phyloP scores from a whole-genome alignment of 2,797 vertebrate genomes.

The Coregonus sp. region DNA sequence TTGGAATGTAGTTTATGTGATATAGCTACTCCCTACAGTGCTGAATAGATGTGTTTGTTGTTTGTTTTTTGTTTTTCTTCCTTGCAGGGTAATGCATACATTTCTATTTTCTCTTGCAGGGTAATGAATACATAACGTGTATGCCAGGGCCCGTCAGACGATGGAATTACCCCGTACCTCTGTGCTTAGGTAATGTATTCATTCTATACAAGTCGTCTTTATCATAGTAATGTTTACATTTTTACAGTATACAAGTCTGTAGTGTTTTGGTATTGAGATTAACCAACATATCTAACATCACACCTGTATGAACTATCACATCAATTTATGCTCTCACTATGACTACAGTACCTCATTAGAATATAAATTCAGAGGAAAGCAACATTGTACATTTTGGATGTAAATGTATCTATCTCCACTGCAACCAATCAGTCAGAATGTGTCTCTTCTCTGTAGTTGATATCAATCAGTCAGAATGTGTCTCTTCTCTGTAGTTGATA shows the following conservation, averaged over 20 bases:
- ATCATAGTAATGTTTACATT: neutral
- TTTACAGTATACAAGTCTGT: neutral
- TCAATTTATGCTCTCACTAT: too few relatives aligned
- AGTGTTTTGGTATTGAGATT: too few relatives aligned
- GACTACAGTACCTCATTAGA: neutral
- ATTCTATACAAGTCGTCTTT: neutral
- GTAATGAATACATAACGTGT: slow-evolving; percentile 96
- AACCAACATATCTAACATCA: too few relatives aligned
- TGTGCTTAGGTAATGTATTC: slow-evolving; percentile 87
- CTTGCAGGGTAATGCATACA: slow-evolving; percentile 68
- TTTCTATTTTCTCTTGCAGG: slow-evolving; percentile 49
- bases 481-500: too few relatives aligned
- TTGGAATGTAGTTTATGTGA: neutral
- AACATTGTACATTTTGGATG: neutral
- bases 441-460: too few relatives aligned
- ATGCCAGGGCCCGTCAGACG: slow-evolving; percentile 98
- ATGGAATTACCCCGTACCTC: slow-evolving; percentile 96
- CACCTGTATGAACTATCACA: too few relatives aligned
- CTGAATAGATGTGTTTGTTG: neutral
- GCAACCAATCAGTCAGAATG: too few relatives aligned
- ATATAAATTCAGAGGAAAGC: neutral
- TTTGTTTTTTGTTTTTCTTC: slow-evolving; percentile 41
- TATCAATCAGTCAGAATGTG: too few relatives aligned
- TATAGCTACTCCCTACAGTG: neutral
- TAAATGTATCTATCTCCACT: neutral